These are phyloP conservation scores for Pollimyrus isidori DNA, from an alignment of 2,113 vertebrate genomes.

Conservation along the genomic window DNA sequence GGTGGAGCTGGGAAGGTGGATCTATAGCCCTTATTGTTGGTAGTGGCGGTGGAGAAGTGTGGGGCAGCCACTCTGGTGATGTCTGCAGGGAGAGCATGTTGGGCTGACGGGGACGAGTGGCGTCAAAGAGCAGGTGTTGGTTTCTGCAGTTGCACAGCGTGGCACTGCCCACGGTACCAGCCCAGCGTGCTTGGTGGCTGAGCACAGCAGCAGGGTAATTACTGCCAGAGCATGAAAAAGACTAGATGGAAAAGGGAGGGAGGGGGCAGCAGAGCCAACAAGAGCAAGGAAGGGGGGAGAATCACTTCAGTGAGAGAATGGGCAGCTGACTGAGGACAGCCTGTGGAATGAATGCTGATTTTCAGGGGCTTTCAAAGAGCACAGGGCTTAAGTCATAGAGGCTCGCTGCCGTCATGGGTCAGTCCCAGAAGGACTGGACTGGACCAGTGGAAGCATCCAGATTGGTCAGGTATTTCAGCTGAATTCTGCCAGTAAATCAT, in stretches of 20 bases:
- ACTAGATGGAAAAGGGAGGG: slow-evolving; percentile 29
- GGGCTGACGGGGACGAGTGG: neutral
- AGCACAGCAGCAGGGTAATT: slow-evolving; percentile 58
- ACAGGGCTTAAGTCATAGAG: neutral
- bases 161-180: neutral
- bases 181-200: slow-evolving; percentile 34
- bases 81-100: slow-evolving; percentile 32
- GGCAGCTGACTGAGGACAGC: neutral
- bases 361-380: neutral
- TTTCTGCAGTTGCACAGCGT: neutral
- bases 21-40: neutral
- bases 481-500: neutral
- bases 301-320: neutral
- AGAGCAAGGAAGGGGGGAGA: slow-evolving; percentile 10
- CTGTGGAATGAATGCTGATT: neutral
- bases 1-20: neutral
- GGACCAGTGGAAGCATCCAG: neutral
- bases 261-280: neutral
- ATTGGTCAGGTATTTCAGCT: neutral
- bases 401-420: neutral
- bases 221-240: slow-evolving; percentile 57
- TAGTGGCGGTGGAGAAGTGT: neutral
- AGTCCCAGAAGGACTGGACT: neutral
- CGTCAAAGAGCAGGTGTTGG: neutral
- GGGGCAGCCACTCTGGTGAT: neutral